These are phyloP conservation scores for Oasisia sp. DNA, from an alignment of 2,888 invertebrate species.

Conservation along the genomic window DNA sequence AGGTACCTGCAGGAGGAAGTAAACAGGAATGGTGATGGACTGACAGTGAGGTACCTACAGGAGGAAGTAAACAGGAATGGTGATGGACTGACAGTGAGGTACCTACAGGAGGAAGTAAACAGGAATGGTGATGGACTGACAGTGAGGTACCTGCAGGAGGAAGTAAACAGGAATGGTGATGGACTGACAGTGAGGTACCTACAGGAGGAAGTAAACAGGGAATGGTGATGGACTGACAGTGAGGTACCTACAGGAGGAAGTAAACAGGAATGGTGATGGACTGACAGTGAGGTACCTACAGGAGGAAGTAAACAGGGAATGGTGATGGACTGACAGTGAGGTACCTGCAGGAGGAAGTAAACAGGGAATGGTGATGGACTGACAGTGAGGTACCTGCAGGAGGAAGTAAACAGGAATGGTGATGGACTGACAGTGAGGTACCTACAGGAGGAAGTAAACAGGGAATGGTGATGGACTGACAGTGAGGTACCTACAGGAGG, in stretches of 20 bases:
- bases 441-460: slow-evolving; percentile 63
- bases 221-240: too few relatives aligned
- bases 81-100: too few relatives aligned
- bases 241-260: slow-evolving; percentile 60
- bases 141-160: slow-evolving; percentile 58
- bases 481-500: slow-evolving; percentile 58
- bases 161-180: too few relatives aligned
- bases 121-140: too few relatives aligned
- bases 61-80: too few relatives aligned
- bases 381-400: slow-evolving; percentile 54
- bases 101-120: slow-evolving; percentile 64
- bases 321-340: too few relatives aligned
- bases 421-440: slow-evolving; percentile 43
- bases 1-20: slow-evolving; percentile 61
- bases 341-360: slow-evolving; percentile 62
- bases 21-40: too few relatives aligned
- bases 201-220: slow-evolving; percentile 61
- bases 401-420: too few relatives aligned
- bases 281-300: slow-evolving; percentile 55
- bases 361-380: too few relatives aligned
- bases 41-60: slow-evolving; percentile 55
- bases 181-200: slow-evolving; percentile 53
- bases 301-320: slow-evolving; percentile 60
- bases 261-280: too few relatives aligned
- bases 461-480: too few relatives aligned